Conservation (phyloP, 64 coral and sea anemone genomes). For the Porites australiensis region DNA sequence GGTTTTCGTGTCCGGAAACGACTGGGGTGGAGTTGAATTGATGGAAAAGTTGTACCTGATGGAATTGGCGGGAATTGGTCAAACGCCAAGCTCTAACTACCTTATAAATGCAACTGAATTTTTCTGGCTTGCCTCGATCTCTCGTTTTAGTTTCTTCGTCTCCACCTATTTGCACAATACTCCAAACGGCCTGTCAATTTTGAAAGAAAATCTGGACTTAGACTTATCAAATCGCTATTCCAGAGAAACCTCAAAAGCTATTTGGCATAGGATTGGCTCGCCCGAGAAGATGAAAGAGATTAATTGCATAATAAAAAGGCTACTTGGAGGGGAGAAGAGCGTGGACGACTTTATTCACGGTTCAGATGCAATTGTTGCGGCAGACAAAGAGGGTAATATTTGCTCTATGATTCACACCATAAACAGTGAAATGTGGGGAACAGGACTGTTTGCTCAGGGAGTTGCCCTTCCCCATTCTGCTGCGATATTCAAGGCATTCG, state of each 20-base stretch:
- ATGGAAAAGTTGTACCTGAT: slow-evolving; percentile 60
- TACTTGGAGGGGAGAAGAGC: slow-evolving; percentile 43
- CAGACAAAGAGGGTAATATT: slow-evolving; percentile 83
- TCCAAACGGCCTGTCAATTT: slow-evolving; percentile 53
- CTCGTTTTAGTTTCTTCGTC: slow-evolving; percentile 73
- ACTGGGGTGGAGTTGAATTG: slow-evolving; percentile 59
- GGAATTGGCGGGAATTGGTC: slow-evolving; percentile 57
- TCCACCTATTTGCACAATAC: slow-evolving; percentile 47
- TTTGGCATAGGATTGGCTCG: slow-evolving; percentile 82
- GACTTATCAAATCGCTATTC: slow-evolving; percentile 73
- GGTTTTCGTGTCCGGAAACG: slow-evolving; percentile 27
- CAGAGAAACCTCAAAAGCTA: slow-evolving; percentile 59
- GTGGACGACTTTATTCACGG: slow-evolving; percentile 37
- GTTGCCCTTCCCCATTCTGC: slow-evolving; percentile 84
- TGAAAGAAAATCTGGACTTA: slow-evolving; percentile 67
- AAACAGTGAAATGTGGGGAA: slow-evolving; percentile 86
- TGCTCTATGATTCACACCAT: slow-evolving; percentile 92
- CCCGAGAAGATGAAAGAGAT: slow-evolving; percentile 70
- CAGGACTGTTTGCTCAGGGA: slow-evolving; percentile 81
- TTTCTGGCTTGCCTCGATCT: slow-evolving; percentile 64
- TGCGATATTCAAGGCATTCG: slow-evolving; percentile 73
- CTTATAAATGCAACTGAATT: slow-evolving; percentile 61
- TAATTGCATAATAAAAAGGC: slow-evolving; percentile 70
- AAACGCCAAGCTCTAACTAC: slow-evolving; percentile 20
- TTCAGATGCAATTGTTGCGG: slow-evolving; percentile 82